These are phyloP conservation scores for Cynopterus sphinx DNA, from an alignment of 2,797 vertebrate genomes.

Conservation along the genomic window DNA sequence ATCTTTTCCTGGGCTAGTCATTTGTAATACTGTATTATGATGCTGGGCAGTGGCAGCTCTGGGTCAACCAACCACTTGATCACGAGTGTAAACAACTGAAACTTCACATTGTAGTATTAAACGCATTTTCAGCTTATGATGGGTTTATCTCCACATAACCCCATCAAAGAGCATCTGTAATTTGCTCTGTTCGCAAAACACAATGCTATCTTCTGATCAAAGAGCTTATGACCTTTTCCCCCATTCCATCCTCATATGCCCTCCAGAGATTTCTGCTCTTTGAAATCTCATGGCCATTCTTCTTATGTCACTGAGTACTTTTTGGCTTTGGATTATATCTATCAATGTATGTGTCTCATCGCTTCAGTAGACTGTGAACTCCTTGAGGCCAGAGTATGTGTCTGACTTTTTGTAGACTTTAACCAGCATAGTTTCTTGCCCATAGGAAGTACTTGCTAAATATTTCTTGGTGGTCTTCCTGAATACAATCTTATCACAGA, in stretches of 20 bases:
- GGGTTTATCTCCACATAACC: neutral
- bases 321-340: neutral
- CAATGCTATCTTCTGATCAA: slow-evolving; percentile 1
- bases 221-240: neutral
- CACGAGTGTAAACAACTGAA: neutral
- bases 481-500: neutral
- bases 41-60: neutral
- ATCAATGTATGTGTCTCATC: neutral
- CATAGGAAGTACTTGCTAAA: neutral
- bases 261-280: neutral
- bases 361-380: neutral
- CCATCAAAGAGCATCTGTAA: neutral
- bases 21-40: neutral
- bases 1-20: neutral
- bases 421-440: neutral
- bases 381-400: neutral
- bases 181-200: neutral
- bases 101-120: neutral
- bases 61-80: neutral
- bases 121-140: neutral
- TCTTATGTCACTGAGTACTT: neutral
- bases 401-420: neutral
- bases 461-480: neutral
- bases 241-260: neutral
- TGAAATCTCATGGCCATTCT: neutral